Percentiles rank a stretch among this genome's conserved stretches.
These are phyloP conservation scores for Thamnophis elegans DNA, from an alignment of 2,797 vertebrate genomes.

Conservation along the genomic window DNA sequence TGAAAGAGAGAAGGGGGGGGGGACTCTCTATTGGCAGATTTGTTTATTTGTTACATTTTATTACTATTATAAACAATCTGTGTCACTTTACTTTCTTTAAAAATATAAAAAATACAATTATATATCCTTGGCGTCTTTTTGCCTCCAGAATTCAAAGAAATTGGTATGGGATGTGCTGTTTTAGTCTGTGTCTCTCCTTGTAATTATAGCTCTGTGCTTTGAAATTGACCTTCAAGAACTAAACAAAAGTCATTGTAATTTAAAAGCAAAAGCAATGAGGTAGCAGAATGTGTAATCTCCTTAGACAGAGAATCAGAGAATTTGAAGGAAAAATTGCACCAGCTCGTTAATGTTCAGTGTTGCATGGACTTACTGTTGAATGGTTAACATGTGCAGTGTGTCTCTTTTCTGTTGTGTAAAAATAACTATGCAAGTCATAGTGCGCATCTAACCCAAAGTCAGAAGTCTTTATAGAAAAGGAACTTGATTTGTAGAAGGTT, in stretches of 20 bases:
- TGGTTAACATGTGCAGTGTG: constrained; percentile 25
- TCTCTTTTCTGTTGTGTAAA: constrained; percentile 8
- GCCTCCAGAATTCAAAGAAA: constrained; percentile 31
- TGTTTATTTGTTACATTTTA: neutral
- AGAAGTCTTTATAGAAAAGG: constrained; percentile 13
- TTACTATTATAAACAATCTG: neutral
- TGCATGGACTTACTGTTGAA: constrained; percentile 15
- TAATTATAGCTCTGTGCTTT: constrained; percentile 30
- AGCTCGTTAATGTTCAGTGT: constrained; percentile 20
- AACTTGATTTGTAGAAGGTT: neutral
- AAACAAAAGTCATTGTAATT: constrained; percentile 23
- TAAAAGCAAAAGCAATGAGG: constrained; percentile 20
- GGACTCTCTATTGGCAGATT: neutral
- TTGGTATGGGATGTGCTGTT: constrained; percentile 3
- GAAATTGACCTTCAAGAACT: constrained; percentile 37
- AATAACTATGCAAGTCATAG: constrained; percentile 19
- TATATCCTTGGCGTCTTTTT: constrained; percentile 37
- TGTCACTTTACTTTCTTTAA: neutral
- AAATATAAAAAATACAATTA: neutral
- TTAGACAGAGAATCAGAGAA: neutral
- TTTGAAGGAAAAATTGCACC: neutral
- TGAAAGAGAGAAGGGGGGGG: neutral
- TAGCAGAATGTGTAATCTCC: constrained; percentile 10
- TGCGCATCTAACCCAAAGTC: constrained; percentile 13
- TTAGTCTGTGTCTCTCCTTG: constrained; percentile 7